These are phyloP conservation scores for Tetramorium parvispinum DNA, from an alignment of 1,140 invertebrate genomes.

Conservation along the genomic window DNA sequence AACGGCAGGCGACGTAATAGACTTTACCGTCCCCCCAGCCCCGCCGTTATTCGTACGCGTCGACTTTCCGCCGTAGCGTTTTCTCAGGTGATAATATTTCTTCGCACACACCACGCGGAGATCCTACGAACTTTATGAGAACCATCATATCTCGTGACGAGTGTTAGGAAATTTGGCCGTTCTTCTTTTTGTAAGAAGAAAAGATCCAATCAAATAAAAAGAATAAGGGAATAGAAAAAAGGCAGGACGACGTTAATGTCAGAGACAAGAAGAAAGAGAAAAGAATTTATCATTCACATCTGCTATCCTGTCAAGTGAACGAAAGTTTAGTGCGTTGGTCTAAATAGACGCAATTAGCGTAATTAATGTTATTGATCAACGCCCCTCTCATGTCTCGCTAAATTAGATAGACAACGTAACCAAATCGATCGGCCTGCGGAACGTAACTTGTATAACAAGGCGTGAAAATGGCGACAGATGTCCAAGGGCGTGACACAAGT, in stretches of 20 bases:
- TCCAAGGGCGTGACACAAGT: background rate
- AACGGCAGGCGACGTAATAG: constrained; percentile 30
- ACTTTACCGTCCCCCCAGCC: background rate
- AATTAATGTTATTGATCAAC: constrained; percentile 51
- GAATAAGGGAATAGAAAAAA: background rate
- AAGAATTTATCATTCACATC: background rate
- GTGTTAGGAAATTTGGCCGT: background rate
- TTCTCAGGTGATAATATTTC: constrained; percentile 50
- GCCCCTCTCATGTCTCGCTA: background rate
- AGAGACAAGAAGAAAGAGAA: too few species aligned
- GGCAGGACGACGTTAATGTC: background rate
- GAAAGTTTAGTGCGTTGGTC: background rate
- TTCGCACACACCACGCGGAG: background rate
- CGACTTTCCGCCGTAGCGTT: background rate
- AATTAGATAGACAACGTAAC: constrained; percentile 3
- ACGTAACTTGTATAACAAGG: constrained; percentile 15
- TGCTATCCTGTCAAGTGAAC: background rate
- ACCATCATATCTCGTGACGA: constrained; percentile 2
- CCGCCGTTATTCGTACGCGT: background rate
- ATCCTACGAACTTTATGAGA: background rate
- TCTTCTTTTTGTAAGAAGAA: background rate
- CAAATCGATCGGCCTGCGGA: constrained; percentile 30
- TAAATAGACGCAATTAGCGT: constrained; percentile 31
- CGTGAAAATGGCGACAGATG: constrained; percentile 48
- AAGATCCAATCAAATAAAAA: background rate